Percentiles rank a stretch among this genome's conserved stretches.
phyloP scores from a whole-genome alignment of 2,113 vertebrate genomes.

The Sarotherodon lohbergeri region DNA sequence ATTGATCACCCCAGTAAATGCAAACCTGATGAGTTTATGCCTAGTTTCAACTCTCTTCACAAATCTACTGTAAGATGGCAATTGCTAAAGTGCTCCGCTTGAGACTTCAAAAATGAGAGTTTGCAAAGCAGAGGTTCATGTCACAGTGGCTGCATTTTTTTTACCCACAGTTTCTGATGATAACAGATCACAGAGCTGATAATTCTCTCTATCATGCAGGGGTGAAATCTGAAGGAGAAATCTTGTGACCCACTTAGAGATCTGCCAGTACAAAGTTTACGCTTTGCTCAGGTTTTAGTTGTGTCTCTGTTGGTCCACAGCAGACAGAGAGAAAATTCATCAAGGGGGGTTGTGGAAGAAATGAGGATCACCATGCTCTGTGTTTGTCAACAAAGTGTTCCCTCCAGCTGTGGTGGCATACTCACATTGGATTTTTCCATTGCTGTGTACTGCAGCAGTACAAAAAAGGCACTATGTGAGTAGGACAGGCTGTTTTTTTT shows the following conservation, averaged over 20 bases:
- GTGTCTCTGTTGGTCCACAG: neutral
- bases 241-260: constrained; percentile 35
- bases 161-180: neutral
- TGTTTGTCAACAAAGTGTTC: constrained; percentile 44
- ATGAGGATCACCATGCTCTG: neutral
- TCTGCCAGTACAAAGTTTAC: constrained; percentile 6
- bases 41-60: neutral
- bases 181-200: neutral
- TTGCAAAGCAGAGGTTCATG: neutral
- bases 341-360: neutral
- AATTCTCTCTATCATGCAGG: neutral
- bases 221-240: neutral
- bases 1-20: neutral
- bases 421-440: constrained; percentile 4
- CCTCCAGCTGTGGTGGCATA: neutral
- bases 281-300: constrained; percentile 15
- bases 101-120: neutral
- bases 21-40: neutral
- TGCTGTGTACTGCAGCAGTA: neutral
- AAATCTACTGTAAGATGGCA: neutral
- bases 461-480: neutral
- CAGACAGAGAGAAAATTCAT: constrained; percentile 1
- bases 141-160: neutral
- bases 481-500: neutral
- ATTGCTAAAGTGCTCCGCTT: neutral